Evolutionary conservation across 2,797 vertebrate genomes (phyloP).

Genomic region (Cheirogaleus major): DNA sequence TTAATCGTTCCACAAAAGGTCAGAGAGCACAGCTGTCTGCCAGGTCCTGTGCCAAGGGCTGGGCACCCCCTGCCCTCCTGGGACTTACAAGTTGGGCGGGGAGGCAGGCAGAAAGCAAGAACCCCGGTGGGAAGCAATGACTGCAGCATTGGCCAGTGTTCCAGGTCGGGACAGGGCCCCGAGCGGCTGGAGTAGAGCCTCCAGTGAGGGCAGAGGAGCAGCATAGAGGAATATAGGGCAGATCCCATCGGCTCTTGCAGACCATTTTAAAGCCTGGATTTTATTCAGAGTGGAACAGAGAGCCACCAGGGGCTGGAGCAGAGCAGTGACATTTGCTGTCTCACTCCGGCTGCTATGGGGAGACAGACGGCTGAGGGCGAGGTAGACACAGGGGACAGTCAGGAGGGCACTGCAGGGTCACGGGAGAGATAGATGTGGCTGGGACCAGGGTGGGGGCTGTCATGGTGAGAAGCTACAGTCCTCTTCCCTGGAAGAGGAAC

Average conservation of each 20-base stretch:
- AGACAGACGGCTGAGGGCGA: background rate
- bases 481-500: background rate
- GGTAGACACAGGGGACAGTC: background rate
- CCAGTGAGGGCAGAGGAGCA: background rate
- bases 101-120: background rate
- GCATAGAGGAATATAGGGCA: background rate
- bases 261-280: background rate
- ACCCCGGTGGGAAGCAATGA: background rate
- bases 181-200: accelerated
- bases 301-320: background rate
- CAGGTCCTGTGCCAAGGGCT: background rate
- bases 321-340: background rate
- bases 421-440: background rate
- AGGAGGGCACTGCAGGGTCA: background rate
- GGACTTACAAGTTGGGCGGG: background rate
- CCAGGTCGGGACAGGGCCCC: background rate
- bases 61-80: background rate
- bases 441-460: background rate
- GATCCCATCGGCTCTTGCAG: background rate
- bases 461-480: accelerated
- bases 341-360: background rate
- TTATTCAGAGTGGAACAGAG: background rate
- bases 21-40: background rate
- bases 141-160: background rate
- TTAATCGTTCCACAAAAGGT: background rate